A percentile compares a stretch with the other conserved stretches of the same genome.
Conservation (phyloP, 2,888 invertebrate species). For the Nemurella pictetii region DNA sequence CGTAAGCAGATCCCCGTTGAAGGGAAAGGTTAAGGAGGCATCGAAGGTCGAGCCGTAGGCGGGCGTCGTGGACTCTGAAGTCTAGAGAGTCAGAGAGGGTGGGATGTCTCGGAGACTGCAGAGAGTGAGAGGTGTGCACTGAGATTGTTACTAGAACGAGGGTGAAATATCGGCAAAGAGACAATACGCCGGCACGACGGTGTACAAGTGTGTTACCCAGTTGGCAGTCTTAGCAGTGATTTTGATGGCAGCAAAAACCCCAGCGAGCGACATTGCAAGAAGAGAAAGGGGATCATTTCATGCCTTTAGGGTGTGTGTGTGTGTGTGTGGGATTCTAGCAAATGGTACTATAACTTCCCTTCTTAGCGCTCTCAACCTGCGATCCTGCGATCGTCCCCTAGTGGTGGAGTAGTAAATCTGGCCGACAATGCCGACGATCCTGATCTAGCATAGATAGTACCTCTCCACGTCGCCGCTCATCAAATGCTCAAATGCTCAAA, state of each 20-base stretch:
- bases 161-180: slow-evolving; percentile 22
- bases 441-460: neutral
- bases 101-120: neutral
- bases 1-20: slow-evolving; percentile 9
- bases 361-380: slow-evolving; percentile 21
- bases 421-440: neutral
- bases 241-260: slow-evolving; percentile 31
- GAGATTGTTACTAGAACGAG: slow-evolving; percentile 5
- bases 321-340: slow-evolving; percentile 33
- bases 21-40: slow-evolving; percentile 16
- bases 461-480: neutral
- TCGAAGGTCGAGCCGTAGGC: neutral
- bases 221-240: slow-evolving; percentile 21
- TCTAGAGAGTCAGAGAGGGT: neutral
- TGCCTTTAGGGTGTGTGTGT: slow-evolving; percentile 10
- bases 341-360: slow-evolving; percentile 36
- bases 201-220: slow-evolving; percentile 19
- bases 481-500: neutral
- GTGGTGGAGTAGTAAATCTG: slow-evolving; percentile 3
- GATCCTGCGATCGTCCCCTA: neutral
- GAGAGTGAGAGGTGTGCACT: neutral
- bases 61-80: neutral
- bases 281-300: neutral
- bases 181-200: neutral
- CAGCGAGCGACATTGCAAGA: neutral